Conservation (phyloP, 2,797 vertebrate genomes). For the Adelosebastes latens region DNA sequence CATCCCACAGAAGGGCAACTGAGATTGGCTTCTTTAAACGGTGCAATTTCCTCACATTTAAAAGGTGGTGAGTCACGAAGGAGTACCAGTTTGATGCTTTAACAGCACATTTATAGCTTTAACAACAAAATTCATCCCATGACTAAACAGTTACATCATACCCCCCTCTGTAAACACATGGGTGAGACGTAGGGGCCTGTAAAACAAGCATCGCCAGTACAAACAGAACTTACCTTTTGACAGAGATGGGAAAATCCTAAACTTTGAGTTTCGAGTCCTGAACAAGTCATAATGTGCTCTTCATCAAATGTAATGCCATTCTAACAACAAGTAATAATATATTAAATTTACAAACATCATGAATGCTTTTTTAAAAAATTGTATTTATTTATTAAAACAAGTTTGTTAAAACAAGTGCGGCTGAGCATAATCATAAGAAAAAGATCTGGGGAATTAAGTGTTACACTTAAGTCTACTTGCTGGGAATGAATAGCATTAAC, state of each 20-base stretch:
- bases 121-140: neutral
- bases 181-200: neutral
- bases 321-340: neutral
- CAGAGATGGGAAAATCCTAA: neutral
- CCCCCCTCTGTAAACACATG: neutral
- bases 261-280: neutral
- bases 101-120: neutral
- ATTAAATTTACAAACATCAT: neutral
- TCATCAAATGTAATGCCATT: neutral
- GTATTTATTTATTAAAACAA: too few relatives aligned
- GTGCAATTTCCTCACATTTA: neutral
- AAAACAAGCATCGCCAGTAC: neutral
- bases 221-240: neutral
- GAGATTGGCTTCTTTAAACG: neutral
- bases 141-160: neutral
- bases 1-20: neutral
- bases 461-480: neutral
- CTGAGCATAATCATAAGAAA: neutral
- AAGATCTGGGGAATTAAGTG: neutral
- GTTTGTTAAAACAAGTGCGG: neutral
- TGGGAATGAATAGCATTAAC: neutral
- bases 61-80: neutral
- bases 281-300: neutral
- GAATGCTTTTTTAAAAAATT: neutral
- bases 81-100: neutral